A percentile compares a stretch with the other conserved stretches of the same genome.
Evolutionary conservation across 2,797 vertebrate species (phyloP).

Genomic region (Leuciscus waleckii): DNA sequence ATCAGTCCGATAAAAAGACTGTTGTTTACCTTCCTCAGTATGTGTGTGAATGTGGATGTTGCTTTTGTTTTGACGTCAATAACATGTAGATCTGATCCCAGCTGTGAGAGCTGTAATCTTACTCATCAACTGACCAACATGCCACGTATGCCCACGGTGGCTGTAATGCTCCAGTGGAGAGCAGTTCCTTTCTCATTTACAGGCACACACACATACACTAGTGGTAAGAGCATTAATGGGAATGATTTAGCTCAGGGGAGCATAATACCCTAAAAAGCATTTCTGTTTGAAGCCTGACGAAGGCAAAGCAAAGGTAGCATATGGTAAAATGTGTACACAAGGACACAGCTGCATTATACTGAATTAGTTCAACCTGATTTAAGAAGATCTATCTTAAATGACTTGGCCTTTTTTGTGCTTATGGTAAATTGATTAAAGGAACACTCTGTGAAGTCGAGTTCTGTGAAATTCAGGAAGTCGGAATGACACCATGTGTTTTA

Average conservation of each 20-base stretch:
- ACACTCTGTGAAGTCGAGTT: neutral
- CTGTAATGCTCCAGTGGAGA: constrained; percentile 2
- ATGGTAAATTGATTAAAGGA: constrained; percentile 1
- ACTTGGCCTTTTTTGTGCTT: neutral
- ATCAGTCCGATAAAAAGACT: neutral
- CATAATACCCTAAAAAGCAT: constrained; percentile 16
- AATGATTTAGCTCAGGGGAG: constrained; percentile 32
- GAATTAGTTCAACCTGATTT: constrained; percentile 29
- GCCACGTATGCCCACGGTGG: neutral
- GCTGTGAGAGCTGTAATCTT: constrained; percentile 20
- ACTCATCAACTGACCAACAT: constrained; percentile 2
- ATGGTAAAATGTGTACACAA: neutral
- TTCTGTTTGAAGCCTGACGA: constrained; percentile 15
- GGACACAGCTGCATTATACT: neutral
- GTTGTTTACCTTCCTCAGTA: neutral
- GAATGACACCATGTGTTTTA: neutral
- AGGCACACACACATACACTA: constrained; percentile 13
- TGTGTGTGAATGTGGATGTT: constrained; percentile 1
- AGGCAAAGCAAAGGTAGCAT: constrained; percentile 23
- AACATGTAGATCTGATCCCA: neutral
- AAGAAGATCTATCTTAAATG: constrained; percentile 2
- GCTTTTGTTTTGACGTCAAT: constrained; percentile 6
- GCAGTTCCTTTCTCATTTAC: constrained; percentile 8
- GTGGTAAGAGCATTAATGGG: constrained; percentile 21
- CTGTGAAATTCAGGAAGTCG: constrained; percentile 10